Percentiles rank a stretch among this genome's conserved stretches.
phyloP scores from a whole-genome alignment of 2,888 invertebrate genomes.

The Conops quadrifasciatus region DNA sequence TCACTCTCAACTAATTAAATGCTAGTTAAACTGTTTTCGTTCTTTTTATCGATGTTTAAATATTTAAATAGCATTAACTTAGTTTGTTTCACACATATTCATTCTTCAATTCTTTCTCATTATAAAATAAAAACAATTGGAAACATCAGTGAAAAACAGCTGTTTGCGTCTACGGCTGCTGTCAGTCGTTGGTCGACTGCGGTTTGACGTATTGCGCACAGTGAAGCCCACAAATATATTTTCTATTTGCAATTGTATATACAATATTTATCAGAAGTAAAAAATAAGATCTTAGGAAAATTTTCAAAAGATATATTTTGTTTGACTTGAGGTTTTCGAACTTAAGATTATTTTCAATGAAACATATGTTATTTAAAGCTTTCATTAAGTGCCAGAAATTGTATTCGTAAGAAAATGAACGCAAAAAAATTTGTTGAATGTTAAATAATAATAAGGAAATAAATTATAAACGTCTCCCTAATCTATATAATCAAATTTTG shows the following conservation, averaged over 20 bases:
- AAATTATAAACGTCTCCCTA: no score
- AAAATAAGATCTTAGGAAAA: no score
- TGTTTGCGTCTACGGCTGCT: conserved; percentile 10
- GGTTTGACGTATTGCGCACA: conserved; percentile 20
- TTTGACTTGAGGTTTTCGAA: no score
- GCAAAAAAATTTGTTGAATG: no score
- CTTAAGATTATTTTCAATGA: no score
- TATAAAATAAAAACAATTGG: conserved; percentile 22
- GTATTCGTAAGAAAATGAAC: no score
- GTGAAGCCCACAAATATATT: conserved; percentile 5
- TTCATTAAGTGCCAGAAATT: no score
- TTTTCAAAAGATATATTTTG: no score
- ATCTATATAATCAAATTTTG: no score
- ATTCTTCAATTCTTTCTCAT: background rate
- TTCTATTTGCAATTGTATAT: background rate
- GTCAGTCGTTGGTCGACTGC: conserved; percentile 13
- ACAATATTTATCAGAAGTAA: no score
- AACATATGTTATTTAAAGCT: no score
- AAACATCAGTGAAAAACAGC: conserved; percentile 21
- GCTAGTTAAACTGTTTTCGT: conserved; percentile 3
- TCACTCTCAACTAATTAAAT: conserved; percentile 13
- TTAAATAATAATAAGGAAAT: no score
- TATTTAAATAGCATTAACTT: conserved; percentile 33
- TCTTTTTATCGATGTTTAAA: conserved; percentile 29
- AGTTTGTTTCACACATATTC: conserved; percentile 10